Evolutionary conservation across 2,888 invertebrate species (phyloP), one percentile per base, ranked within the genome.

Genomic region (Coleophora flavipennella): DNA sequence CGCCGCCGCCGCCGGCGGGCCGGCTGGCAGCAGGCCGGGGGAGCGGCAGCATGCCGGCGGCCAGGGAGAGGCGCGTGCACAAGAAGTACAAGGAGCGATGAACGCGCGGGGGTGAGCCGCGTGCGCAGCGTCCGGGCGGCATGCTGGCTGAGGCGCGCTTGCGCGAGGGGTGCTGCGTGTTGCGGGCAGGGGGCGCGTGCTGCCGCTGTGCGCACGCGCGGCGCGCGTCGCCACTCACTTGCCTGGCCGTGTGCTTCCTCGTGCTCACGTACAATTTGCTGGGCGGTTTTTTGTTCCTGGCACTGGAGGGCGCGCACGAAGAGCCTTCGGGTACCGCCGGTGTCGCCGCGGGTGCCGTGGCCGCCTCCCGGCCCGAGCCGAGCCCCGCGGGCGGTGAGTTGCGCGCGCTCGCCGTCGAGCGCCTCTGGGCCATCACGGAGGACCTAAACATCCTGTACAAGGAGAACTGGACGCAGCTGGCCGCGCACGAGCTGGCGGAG

Each of bases 191-290:
- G 50, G 41, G 4, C 4, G 58, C 57, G 46, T 76, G 78, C 53
- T 90, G 90, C 60, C 87, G 88, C 33, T 78, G 78, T 45, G 70
- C 69, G 0, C 72, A 68, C 50, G 64, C 64, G 35, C 58, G 79
- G 26, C 59, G 67, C 32, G 73, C 77, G 2, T 78, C 94, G 0
- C 87, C 93, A 8, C 86, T 95, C 49, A 92, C 94, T 8, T 93
- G 94, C 55, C 86, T 94, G 31, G 94, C 93, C 12, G 89, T 94
- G 41, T 93, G 93, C 71, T 89, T 91, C 51, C 88, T 97, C 40
- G 96, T 97, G 12, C 88, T 97, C 34, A 91, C 92, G 10, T 98
- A 98, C 84, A 95, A 96, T 48, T 89, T 97, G 36, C 88, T 96
- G 57, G 97, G 97, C 10, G 97, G 95, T 14, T 92, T 96, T 62